Evolutionary conservation across 2,888 invertebrate genomes (phyloP).

Genomic region (Scaptomyza polygonia): DNA sequence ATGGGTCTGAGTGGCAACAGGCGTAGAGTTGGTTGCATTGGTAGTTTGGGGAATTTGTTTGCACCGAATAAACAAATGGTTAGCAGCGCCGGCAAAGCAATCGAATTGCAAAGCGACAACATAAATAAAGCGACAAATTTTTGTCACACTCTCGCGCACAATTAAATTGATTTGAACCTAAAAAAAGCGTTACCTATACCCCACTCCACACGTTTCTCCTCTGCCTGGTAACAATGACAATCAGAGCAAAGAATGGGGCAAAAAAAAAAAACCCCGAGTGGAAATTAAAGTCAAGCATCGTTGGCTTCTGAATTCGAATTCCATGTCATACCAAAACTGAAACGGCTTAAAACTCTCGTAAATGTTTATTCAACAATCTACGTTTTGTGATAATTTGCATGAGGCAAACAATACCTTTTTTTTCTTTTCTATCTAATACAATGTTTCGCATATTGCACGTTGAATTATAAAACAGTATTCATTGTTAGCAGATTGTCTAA

Average conservation of each 20-base stretch:
- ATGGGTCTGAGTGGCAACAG: conserved; percentile 27
- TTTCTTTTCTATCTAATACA: conserved; percentile 25
- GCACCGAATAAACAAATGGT: conserved; percentile 59
- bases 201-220: background rate
- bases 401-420: conserved; percentile 13
- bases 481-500: conserved; percentile 33
- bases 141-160: conserved; percentile 67
- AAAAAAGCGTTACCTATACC: conserved; percentile 26
- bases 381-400: conserved; percentile 26
- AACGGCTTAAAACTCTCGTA: conserved; percentile 3
- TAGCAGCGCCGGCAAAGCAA: conserved; percentile 17
- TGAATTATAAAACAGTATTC: conserved; percentile 41
- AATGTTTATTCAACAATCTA: conserved; percentile 15
- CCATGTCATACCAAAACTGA: background rate
- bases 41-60: conserved; percentile 38
- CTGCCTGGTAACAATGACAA: conserved; percentile 47
- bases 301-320: conserved; percentile 29
- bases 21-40: conserved; percentile 10
- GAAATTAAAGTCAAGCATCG: conserved; percentile 46
- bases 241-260: conserved; percentile 64
- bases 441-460: conserved; percentile 18
- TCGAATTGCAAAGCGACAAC: conserved; percentile 26
- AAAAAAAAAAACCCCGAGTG: conserved; percentile 16
- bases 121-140: conserved; percentile 1
- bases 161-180: conserved; percentile 64